Percentiles rank a stretch among this genome's conserved stretches.
Conservation (phyloP, 2,797 vertebrate genomes). For the Streptopelia turtur region DNA sequence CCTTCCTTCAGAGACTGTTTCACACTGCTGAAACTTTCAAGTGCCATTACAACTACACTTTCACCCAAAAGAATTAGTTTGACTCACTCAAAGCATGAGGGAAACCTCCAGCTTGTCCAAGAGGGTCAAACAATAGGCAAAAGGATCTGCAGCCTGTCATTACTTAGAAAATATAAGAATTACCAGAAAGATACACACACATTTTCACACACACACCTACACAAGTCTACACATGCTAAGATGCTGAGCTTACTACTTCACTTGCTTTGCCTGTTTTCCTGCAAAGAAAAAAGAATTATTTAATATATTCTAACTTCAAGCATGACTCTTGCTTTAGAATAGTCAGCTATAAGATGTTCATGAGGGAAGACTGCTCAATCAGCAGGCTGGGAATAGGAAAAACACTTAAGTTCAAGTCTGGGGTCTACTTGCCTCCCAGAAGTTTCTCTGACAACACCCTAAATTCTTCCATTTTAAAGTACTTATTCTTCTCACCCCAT, state of each 20-base stretch:
- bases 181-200: background rate
- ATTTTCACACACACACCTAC: background rate
- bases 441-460: background rate
- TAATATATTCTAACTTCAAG: background rate
- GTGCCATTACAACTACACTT: background rate
- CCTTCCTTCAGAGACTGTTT: background rate
- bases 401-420: background rate
- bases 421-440: background rate
- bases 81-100: background rate
- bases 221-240: fast-evolving
- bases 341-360: background rate
- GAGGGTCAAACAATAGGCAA: background rate
- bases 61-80: background rate
- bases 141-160: background rate
- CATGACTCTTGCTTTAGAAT: background rate
- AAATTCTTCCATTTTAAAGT: slow-evolving; percentile 26
- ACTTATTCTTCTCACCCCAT: slow-evolving; percentile 37
- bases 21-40: background rate
- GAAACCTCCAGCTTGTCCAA: background rate
- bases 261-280: background rate
- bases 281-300: background rate
- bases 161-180: background rate
- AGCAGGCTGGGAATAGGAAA: background rate
- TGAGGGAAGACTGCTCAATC: background rate
- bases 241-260: background rate